Evolutionary conservation across 2,797 vertebrate species (phyloP), one percentile per base, ranked within the genome.

Genomic region (Catharus ustulatus): DNA sequence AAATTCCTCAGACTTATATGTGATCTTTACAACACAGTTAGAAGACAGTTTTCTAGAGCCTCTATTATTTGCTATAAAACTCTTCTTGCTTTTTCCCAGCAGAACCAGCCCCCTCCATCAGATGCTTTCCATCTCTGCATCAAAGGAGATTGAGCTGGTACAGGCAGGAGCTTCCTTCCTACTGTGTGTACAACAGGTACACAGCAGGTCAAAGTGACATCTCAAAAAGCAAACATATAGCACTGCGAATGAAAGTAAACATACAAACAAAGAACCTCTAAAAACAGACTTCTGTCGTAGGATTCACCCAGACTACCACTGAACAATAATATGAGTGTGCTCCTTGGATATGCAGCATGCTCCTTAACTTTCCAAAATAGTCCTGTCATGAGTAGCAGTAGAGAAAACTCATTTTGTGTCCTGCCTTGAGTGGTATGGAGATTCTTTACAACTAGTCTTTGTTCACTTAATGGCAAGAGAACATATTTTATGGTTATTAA

Each of bases 391-490:
- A 71, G 63, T 63, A 76, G 78, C 18, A 4, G 23, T n/a, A 79
- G 55, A 59, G 92, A 92, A 90, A 55, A 61, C 34, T 86, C 48
- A 48, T 75, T 84, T 93, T 76, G 6, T 59, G 34, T 90, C 59
- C 81, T 93, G 51, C 67, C 38, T 83, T 55, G 61, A 71, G 78
- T 55, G 42, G 59, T 48, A 80, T 69, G 54, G 73, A 86, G 43
- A 64, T 80, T 80, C 58, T 64, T 81, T 93, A 79, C 59, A 49
- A 46, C 22, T 42, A 18, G 43, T 71, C 57, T 89, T 40, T 76
- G 7, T 81, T 90, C 12, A 32, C 42, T 67, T 69, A 52, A 74
- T 69, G 18, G 46, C 3, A 9, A 79, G 61, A 77, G 51, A 86
- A 83, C 34, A 20, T 74, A 59, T 91, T 88, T 74, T 10, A 10